Evolutionary conservation across 2,888 invertebrate species (phyloP), one percentile per base, ranked within the genome.

Genomic region (Cerastis leucographa): DNA sequence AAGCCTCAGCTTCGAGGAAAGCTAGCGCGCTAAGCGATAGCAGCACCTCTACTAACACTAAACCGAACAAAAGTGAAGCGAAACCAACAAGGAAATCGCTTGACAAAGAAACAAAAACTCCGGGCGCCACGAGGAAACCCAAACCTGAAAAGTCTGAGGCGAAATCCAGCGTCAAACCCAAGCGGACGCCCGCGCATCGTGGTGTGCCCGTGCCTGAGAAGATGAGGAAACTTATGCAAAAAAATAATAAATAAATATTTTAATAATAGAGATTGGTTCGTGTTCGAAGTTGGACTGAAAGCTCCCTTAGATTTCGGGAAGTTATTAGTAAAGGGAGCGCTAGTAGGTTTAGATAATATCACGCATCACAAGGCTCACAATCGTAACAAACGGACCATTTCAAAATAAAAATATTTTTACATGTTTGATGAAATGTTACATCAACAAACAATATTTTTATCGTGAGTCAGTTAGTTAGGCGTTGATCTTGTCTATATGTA

Each of bases 371-470:
- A 91, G 90, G 93, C 94, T 95, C 94, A 94, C 93, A 91, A 92
- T 92, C 62, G 95, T 90, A 95, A 95, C 95, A 89, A 85, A 93
- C 90, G 96, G 96, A 96, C 96, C 96, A 96, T 90, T 94, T 92
- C 93, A 92, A 91, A 91, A 94, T 94, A 94, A 89, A 93, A 92
- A 94, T 95, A 95, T 96, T 95, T 96, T 95, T 96, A 95, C 94
- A 94, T 88, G 86, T 93, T 92, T 91, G 92, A 91, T 91, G 89
- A 90, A 89, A 88, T 91, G 85, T 86, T 88, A 87, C 90, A 89
- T 90, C 89, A 89, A 87, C 89, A 89, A 84, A 87, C 87, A 89
- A 92, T 93, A 92, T 94, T 92, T 94, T 92, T 93, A 92, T 90
- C 89, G 91, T 90, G 91, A 90, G 91, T 91, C 88, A 84, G 84